These are phyloP conservation scores for Pseudeuparius sepicola DNA, from an alignment of 2,888 invertebrate genomes.

Conservation along the genomic window DNA sequence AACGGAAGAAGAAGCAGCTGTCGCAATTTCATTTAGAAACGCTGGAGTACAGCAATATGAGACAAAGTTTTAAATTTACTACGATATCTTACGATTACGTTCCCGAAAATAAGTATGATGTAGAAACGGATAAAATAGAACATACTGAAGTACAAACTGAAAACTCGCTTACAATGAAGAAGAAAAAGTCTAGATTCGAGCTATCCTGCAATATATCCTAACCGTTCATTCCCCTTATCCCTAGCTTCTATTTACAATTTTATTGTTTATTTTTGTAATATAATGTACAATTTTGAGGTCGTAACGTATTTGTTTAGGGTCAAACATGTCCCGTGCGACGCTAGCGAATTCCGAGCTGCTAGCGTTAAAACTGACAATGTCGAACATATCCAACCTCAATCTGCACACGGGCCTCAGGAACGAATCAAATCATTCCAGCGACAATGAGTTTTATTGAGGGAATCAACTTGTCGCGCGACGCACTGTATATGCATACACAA, in stretches of 20 bases:
- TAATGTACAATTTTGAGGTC: too few species aligned
- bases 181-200: conserved; percentile 19
- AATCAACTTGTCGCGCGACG: too few species aligned
- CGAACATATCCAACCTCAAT: conserved; percentile 21
- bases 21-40: too few species aligned
- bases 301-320: too few species aligned
- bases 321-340: too few species aligned
- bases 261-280: conserved; percentile 7
- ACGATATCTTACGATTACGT: not conserved
- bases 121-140: too few species aligned
- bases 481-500: too few species aligned
- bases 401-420: conserved; percentile 15
- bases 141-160: too few species aligned
- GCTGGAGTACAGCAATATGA: not conserved
- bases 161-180: conserved; percentile 11
- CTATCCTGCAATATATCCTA: conserved; percentile 15
- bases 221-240: not conserved
- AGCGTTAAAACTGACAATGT: conserved; percentile 25
- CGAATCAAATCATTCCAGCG: conserved; percentile 26
- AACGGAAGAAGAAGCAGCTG: too few species aligned
- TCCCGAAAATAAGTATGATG: not conserved
- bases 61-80: not conserved
- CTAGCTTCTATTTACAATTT: too few species aligned
- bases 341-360: conserved; percentile 19
- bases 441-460: conserved; percentile 29